Conservation (phyloP, 35 echinoderm and acorn worm species). For the Lytechinus variegatus region DNA sequence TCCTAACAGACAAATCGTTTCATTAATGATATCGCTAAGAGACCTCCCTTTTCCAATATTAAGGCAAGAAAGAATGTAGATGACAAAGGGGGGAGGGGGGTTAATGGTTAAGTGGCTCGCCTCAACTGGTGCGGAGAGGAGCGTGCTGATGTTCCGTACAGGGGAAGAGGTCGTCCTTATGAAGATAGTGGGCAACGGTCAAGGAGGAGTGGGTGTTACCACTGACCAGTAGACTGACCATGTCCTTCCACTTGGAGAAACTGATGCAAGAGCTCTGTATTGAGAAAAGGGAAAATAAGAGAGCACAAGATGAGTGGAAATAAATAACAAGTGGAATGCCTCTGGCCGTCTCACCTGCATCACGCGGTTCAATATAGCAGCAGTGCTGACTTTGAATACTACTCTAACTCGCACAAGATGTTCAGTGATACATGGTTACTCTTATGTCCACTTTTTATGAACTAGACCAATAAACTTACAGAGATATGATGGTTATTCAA, state of each 20-base stretch:
- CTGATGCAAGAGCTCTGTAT: conserved; percentile 94
- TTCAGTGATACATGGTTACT: too few relatives aligned
- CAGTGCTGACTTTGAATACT: too few relatives aligned
- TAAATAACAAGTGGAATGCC: too few relatives aligned
- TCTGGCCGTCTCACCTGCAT: too few relatives aligned
- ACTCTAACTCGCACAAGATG: too few relatives aligned
- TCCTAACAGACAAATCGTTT: background rate
- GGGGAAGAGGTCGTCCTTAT: conserved; percentile 75
- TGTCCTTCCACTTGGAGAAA: conserved; percentile 94
- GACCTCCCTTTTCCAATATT: background rate
- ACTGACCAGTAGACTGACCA: conserved; percentile 68
- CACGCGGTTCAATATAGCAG: too few relatives aligned
- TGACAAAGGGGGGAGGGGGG: background rate
- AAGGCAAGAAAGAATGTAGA: background rate
- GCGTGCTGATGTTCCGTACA: background rate
- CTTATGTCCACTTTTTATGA: too few relatives aligned
- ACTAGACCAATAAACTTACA: too few relatives aligned
- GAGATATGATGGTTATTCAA: too few relatives aligned
- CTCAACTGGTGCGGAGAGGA: conserved; percentile 34
- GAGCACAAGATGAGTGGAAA: background rate
- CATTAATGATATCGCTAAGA: background rate
- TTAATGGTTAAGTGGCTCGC: background rate
- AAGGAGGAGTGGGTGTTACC: conserved; percentile 63
- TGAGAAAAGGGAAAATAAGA: background rate
- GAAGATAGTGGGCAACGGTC: conserved; percentile 89